Percentiles rank a stretch among this genome's conserved stretches.
Conservation (phyloP, 2,113 vertebrate genomes). For the Mugil cephalus region DNA sequence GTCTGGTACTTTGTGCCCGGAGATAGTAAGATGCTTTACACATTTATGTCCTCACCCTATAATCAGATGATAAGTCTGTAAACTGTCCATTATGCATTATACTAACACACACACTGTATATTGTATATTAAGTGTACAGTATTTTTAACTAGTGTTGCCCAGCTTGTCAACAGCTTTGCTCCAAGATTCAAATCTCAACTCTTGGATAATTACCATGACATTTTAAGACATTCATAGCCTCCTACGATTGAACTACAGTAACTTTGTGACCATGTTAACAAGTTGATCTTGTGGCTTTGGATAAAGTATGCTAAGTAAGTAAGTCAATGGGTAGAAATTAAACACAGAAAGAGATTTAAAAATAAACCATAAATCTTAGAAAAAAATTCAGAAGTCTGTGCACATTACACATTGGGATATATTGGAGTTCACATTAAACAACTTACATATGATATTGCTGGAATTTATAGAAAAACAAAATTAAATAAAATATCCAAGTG, state of each 20-base stretch:
- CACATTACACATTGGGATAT: no score
- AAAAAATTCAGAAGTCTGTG: no score
- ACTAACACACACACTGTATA: not conserved
- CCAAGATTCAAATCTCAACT: not conserved
- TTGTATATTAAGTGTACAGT: no score
- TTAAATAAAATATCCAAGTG: no score
- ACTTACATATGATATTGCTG: no score
- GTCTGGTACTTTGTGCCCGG: conserved; percentile 85
- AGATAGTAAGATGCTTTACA: conserved; percentile 81
- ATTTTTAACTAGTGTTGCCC: not conserved
- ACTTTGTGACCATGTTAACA: not conserved
- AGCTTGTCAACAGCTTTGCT: not conserved
- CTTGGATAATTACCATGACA: not conserved
- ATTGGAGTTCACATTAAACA: no score
- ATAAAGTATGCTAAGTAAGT: no score
- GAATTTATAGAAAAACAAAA: no score
- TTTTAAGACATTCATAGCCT: not conserved
- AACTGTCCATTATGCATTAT: conserved; percentile 7
- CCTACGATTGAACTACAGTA: not conserved
- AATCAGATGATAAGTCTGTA: conserved; percentile 3
- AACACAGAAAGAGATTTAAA: no score
- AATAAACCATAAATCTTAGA: no score
- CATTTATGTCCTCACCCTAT: conserved; percentile 47
- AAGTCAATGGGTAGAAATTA: no score
- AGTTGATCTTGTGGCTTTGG: not conserved